These are phyloP conservation scores for Poecile atricapillus DNA, from an alignment of 2,113 vertebrate species.

Conservation along the genomic window DNA sequence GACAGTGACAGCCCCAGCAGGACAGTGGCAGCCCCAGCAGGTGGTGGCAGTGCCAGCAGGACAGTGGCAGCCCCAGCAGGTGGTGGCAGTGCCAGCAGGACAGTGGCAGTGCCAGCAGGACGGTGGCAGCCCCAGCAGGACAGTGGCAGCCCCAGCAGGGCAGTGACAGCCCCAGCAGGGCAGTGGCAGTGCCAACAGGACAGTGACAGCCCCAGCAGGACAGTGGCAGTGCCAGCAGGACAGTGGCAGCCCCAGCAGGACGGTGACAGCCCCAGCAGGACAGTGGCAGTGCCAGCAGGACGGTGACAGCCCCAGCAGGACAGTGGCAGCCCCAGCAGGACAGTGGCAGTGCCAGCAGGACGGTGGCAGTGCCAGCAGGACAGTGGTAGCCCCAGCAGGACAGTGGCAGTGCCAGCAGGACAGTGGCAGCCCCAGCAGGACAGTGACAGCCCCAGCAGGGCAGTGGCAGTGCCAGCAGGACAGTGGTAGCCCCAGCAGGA, in stretches of 20 bases:
- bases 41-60: neutral
- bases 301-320: neutral
- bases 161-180: no score
- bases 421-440: neutral
- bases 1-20: neutral
- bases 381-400: neutral
- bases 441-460: neutral
- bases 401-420: neutral
- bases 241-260: accelerated
- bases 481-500: no score
- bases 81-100: accelerated
- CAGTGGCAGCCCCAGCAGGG: no score
- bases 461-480: no score
- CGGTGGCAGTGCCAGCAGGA: neutral
- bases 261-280: neutral
- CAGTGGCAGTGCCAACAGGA: no score
- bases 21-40: accelerated
- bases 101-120: neutral
- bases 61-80: neutral
- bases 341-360: neutral
- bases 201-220: no score
- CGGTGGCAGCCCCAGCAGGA: neutral
- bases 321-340: neutral
- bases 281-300: neutral
- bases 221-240: no score